Percentiles rank a stretch among this genome's conserved stretches.
Evolutionary conservation across 2,113 vertebrate species (phyloP).

Genomic region (Heloderma charlesbogerti): DNA sequence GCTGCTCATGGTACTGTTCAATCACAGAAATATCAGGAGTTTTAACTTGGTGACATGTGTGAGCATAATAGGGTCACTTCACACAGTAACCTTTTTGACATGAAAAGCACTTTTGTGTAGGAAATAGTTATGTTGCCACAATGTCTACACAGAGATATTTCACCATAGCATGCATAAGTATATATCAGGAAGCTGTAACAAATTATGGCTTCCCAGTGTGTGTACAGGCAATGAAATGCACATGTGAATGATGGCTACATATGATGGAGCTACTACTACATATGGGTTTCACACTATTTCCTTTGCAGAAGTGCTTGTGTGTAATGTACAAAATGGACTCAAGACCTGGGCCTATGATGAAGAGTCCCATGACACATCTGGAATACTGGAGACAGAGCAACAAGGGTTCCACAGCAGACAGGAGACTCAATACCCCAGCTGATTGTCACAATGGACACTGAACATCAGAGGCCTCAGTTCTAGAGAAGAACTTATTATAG

Average conservation of each 20-base stretch:
- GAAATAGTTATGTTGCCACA: neutral
- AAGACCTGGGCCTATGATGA: neutral
- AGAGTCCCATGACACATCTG: neutral
- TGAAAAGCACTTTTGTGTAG: neutral
- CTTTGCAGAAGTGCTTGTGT: neutral
- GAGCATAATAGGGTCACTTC: neutral
- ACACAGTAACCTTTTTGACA: neutral
- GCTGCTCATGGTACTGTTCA: neutral
- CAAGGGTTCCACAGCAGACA: neutral
- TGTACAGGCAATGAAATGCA: neutral
- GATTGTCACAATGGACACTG: neutral
- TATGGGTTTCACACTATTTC: neutral
- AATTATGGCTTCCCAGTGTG: neutral
- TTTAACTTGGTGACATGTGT: neutral
- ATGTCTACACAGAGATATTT: neutral
- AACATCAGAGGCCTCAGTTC: neutral
- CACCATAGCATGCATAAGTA: neutral
- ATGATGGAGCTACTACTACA: neutral
- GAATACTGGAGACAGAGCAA: neutral
- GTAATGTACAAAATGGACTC: neutral
- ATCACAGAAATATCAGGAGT: neutral
- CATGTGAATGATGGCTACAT: neutral
- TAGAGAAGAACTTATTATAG: conserved; percentile 41
- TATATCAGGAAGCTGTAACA: neutral
- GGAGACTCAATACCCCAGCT: neutral